These are phyloP conservation scores for Eristalis arbustorum DNA, from an alignment of 2,888 invertebrate genomes.

Conservation along the genomic window DNA sequence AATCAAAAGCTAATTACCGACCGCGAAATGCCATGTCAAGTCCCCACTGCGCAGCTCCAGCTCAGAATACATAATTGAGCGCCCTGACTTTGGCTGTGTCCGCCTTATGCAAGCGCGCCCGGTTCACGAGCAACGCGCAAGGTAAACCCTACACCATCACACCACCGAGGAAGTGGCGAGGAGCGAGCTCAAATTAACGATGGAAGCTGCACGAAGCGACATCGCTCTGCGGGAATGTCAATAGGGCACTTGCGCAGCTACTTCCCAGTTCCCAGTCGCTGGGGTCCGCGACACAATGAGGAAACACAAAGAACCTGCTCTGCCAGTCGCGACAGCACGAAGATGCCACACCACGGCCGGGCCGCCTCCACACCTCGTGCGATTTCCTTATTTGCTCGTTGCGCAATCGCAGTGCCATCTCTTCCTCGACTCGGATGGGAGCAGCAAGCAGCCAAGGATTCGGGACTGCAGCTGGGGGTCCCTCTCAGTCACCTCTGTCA, in stretches of 20 bases:
- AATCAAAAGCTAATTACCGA: conserved; percentile 38
- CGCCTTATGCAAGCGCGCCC: conserved; percentile 3
- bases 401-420: not conserved
- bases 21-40: conserved; percentile 1
- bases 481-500: too few species aligned
- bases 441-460: not conserved
- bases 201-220: conserved; percentile 64
- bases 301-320: conserved; percentile 1
- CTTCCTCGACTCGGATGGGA: not conserved
- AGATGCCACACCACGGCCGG: not conserved
- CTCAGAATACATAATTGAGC: conserved; percentile 3
- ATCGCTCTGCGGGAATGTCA: conserved; percentile 48
- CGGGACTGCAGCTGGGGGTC: not conserved
- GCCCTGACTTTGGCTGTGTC: conserved; percentile 18
- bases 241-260: conserved; percentile 61
- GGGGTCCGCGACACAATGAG: not conserved
- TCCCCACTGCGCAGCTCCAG: not conserved
- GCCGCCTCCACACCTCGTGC: not conserved
- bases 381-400: not conserved
- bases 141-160: not conserved
- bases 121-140: not conserved
- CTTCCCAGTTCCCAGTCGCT: conserved; percentile 47
- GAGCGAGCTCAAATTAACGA: conserved; percentile 45
- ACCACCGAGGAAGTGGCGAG: not conserved
- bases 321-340: not conserved